Percentiles rank a stretch among this genome's conserved stretches.
Conservation (phyloP, 92 coral and sea anemone genomes). For the Heliopora coerulea region DNA sequence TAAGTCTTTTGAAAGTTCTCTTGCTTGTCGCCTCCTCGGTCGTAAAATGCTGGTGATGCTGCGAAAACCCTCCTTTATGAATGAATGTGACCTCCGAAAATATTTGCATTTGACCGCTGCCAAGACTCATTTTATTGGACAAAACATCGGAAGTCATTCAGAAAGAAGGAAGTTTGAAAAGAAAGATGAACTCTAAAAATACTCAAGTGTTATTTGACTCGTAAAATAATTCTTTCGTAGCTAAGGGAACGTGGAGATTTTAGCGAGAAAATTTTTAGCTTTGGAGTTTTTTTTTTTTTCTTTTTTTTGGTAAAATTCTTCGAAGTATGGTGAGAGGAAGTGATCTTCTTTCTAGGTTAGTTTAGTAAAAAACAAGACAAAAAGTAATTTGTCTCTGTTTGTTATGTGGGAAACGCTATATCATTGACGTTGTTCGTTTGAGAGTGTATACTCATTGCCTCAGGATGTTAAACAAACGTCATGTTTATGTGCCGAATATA, state of each 20-base stretch:
- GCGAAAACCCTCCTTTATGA: slow-evolving; percentile 12
- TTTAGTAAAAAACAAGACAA: neutral
- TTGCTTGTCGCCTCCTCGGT: neutral
- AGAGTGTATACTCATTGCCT: too few species aligned
- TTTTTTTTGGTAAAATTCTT: neutral
- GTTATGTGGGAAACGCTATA: neutral
- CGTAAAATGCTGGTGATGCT: neutral
- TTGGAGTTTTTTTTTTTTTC: neutral
- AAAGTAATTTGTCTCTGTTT: neutral
- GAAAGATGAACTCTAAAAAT: slow-evolving; percentile 41
- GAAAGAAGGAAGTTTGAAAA: neutral
- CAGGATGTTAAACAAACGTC: too few species aligned
- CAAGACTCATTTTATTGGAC: slow-evolving; percentile 3
- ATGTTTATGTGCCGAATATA: too few species aligned
- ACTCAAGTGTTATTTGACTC: slow-evolving; percentile 21
- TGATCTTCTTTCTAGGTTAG: neutral
- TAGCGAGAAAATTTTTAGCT: neutral
- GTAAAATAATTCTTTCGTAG: neutral
- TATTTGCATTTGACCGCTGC: slow-evolving; percentile 23
- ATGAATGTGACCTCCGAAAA: neutral
- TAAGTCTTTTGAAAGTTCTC: neutral
- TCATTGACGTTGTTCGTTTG: too few species aligned
- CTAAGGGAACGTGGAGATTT: slow-evolving; percentile 1
- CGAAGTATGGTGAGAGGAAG: neutral
- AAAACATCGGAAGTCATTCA: slow-evolving; percentile 16